Evolutionary conservation across 2,797 vertebrate species (phyloP).

Genomic region (Gallinago solitaria): DNA sequence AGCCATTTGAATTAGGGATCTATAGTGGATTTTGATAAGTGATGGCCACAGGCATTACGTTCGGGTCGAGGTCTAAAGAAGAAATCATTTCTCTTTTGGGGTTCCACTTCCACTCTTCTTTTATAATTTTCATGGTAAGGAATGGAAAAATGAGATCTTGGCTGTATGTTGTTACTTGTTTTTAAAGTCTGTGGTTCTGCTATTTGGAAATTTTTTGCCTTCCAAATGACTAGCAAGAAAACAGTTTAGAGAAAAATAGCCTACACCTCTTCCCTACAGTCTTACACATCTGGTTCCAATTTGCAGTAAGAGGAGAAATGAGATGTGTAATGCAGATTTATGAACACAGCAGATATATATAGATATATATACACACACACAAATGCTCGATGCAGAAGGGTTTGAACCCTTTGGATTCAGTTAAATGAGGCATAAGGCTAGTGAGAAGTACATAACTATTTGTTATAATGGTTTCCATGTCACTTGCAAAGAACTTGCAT

Average conservation of each 20-base stretch:
- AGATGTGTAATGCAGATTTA: not conserved
- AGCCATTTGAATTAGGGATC: not conserved
- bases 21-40: not conserved
- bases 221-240: not conserved
- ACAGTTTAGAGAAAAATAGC: not conserved
- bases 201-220: not conserved
- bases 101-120: not conserved
- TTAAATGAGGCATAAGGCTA: not conserved
- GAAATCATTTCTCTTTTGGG: not conserved
- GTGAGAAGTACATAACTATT: not conserved
- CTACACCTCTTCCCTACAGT: not conserved
- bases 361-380: not conserved
- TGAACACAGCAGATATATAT: not conserved
- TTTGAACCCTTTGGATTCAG: not conserved
- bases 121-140: not conserved
- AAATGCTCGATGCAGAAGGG: not conserved
- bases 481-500: not conserved
- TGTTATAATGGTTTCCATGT: not conserved
- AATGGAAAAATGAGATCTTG: not conserved
- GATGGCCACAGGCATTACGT: not conserved
- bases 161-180: not conserved
- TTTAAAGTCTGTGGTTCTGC: not conserved
- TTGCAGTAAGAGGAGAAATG: not conserved
- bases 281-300: conserved; percentile 14
- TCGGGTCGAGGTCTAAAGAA: not conserved